Evolutionary conservation across 2,888 invertebrate species (phyloP), one percentile per base, ranked within the genome.

Genomic region (Bombylius major): DNA sequence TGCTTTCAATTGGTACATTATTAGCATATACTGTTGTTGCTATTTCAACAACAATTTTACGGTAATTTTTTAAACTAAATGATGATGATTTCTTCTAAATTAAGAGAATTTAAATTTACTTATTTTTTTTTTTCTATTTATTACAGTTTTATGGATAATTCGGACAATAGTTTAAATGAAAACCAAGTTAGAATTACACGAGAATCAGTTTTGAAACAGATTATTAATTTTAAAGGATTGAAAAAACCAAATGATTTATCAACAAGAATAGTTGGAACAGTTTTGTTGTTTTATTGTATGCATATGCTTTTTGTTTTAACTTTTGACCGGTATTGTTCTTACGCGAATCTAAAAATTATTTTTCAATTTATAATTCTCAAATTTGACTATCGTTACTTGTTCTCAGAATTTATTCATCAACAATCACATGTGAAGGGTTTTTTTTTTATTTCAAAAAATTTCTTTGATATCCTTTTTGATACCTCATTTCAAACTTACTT

Each of bases 11-110:
- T 65, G 90, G 89, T 7, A 90, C 91, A 0, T 73, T 92, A 31
- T 75, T 89, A 55, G 90, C 91, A 0, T 94, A 94, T 71, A 89
- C 91, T 0, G 89, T 94, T 70, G 94, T 95, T 4, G 89, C 92
- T 1, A 84, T 88, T 5, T 89, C 89, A 64, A 88, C 94, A 0
- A 78, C 93, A 12, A 78, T 94, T 53, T 76, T 94, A 7, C 82
- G 92, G 82, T 91, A 77, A 46, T 33, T 47, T n/a, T 47, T 33
- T 11, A 39, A 33, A 50, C 7, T 36, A 32, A 23, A 8, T 4
- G 1, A 14, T 4, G 1, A 14, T 23, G 3, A 23, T 23, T 23
- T 23, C 23, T 23, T 23, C 23, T 2, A 23, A 23, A 23, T 23
- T 23, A 23, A 23, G 23, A 23, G 23, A 23, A 23, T 36, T 45